Evolutionary conservation across 1,140 invertebrate genomes (phyloP), one percentile per base, ranked within the genome.

Genomic region (Eubasilissa regina): DNA sequence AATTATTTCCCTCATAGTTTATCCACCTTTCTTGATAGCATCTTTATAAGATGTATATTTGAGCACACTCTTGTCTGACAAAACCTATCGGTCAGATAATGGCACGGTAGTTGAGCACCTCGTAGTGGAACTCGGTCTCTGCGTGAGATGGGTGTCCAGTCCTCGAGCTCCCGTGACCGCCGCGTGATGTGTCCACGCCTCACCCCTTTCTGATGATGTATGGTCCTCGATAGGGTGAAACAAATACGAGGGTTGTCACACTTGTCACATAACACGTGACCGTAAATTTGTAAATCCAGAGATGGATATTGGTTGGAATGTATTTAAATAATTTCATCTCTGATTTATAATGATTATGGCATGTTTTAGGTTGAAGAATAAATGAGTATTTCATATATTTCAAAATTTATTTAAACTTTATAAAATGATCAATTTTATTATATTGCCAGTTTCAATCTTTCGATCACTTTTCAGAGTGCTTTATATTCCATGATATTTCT

Each of bases 61-160:
- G 1, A 35, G 6, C 17, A 19, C 15, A 21, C 55, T 58, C 55
- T 19, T 19, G 55, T 21, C n/a, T 58, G 25, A 35, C 55, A 12
- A 58, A 19, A 15, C 62, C 62, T 47, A 8, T n/a, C n/a, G 21
- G 35, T 66, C 62, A 44, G 62, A 66, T 66, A 17, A 66, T 43
- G 44, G 35, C 7, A 15, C 35, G 35, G 35, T 43, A 44, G 43
- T 66, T 44, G 35, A 66, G 62, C 4, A 56, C 53, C n/a, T 56
- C 53, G n/a, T n/a, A n/a, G 53, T 62, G 58, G 35, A 62, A 62
- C 25, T 35, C 35, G 25, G 8, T 11, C 45, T 25, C 47, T 53
- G 66, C 35, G 66, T 51, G 47, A 70, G 17, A 17, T 1, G 47
- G 66, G 66, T 66, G 62, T 51, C 66, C 66, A 43, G 43, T 45